A percentile compares a stretch with the other conserved stretches of the same genome.
These are phyloP conservation scores for Drosophila tropicalis DNA, from an alignment of 1,140 invertebrate genomes.

Conservation along the genomic window DNA sequence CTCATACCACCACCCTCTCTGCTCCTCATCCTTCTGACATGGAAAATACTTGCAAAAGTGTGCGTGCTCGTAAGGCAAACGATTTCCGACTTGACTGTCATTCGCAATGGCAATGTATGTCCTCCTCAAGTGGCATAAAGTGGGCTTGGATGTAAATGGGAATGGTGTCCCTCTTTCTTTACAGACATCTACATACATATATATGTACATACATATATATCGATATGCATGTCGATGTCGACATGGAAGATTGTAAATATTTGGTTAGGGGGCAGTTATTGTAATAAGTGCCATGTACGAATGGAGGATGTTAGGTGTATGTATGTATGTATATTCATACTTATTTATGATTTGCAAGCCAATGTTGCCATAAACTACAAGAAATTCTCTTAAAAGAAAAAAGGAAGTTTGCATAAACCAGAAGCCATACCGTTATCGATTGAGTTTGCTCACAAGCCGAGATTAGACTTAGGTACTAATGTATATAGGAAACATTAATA, in stretches of 20 bases:
- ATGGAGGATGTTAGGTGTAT: not conserved
- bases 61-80: slow-evolving; percentile 47
- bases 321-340: not conserved
- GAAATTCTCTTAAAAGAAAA: not conserved
- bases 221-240: not conserved
- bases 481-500: not conserved
- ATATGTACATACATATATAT: too few species aligned
- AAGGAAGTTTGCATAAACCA: not conserved
- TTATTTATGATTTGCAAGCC: slow-evolving; percentile 12
- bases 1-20: not conserved
- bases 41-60: slow-evolving; percentile 29
- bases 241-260: slow-evolving; percentile 9
- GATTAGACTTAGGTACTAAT: not conserved
- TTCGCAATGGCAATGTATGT: slow-evolving; percentile 37
- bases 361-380: slow-evolving; percentile 10
- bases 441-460: not conserved
- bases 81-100: slow-evolving; percentile 60
- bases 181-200: too few species aligned
- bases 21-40: slow-evolving; percentile 12
- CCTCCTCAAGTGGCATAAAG: slow-evolving; percentile 37
- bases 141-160: not conserved
- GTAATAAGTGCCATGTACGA: slow-evolving; percentile 9
- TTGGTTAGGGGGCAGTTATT: slow-evolving; percentile 13
- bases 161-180: not conserved
- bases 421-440: not conserved